phyloP scores from a whole-genome alignment of 1,140 invertebrate genomes.

The Sweltsa coloradensis region DNA sequence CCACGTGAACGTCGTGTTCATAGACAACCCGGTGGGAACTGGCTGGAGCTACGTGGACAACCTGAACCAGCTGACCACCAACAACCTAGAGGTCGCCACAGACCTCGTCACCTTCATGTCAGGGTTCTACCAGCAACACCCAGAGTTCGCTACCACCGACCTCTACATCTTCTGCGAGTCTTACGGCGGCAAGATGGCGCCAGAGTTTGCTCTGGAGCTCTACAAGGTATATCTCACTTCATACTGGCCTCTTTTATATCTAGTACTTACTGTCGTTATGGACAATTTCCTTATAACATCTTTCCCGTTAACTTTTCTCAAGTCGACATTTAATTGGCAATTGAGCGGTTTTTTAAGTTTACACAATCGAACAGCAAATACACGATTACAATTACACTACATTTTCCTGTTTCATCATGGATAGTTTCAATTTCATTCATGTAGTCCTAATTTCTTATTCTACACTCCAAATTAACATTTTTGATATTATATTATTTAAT shows the following conservation, averaged over 20 bases:
- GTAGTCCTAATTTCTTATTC: too few species aligned
- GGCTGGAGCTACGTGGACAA: slow-evolving; percentile 73
- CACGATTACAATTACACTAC: too few species aligned
- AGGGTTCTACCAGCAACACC: slow-evolving; percentile 44
- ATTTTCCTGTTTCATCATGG: too few species aligned
- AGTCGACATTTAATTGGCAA: too few species aligned
- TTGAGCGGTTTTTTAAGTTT: too few species aligned
- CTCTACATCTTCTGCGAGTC: slow-evolving; percentile 76
- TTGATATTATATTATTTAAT: too few species aligned
- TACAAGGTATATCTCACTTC: slow-evolving; percentile 37
- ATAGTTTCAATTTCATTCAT: too few species aligned
- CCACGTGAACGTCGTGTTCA: slow-evolving; percentile 67
- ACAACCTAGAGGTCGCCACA: slow-evolving; percentile 60
- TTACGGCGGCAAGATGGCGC: slow-evolving; percentile 83
- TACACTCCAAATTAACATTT: too few species aligned
- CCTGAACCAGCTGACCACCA: slow-evolving; percentile 36
- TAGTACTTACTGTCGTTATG: neutral
- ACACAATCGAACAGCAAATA: too few species aligned
- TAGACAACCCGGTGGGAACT: slow-evolving; percentile 83
- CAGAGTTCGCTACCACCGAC: slow-evolving; percentile 53
- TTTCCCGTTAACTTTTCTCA: too few species aligned
- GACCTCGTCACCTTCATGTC: slow-evolving; percentile 62
- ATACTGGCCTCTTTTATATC: neutral
- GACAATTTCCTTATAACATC: too few species aligned
- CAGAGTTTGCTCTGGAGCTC: slow-evolving; percentile 54